phyloP scores from a whole-genome alignment of 2,113 vertebrate species.

The Dasypus novemcinctus region DNA sequence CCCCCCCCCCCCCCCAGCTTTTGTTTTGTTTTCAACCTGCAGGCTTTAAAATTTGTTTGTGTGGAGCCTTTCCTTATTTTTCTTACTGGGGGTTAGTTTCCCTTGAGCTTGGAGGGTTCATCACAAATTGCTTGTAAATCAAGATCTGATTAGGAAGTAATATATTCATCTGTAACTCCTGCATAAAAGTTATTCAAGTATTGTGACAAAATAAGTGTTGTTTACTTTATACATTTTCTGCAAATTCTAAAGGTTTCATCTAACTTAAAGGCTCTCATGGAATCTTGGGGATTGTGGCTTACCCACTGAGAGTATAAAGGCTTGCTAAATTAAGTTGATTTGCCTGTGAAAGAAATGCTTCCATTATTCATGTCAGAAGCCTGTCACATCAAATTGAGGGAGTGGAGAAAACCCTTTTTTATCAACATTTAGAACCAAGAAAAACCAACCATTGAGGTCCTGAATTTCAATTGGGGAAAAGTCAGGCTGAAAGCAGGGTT shows the following conservation, averaged over 20 bases:
- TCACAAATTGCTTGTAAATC: slow-evolving; percentile 84
- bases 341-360: slow-evolving; percentile 98
- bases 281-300: slow-evolving; percentile 96
- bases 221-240: slow-evolving; percentile 89
- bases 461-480: slow-evolving; percentile 96
- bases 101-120: slow-evolving; percentile 67
- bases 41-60: slow-evolving; percentile 61
- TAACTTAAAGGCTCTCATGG: slow-evolving; percentile 94
- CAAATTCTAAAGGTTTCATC: slow-evolving; percentile 93
- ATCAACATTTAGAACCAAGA: slow-evolving; percentile 97
- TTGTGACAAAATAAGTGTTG: slow-evolving; percentile 88
- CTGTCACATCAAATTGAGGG: slow-evolving; percentile 99
- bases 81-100: slow-evolving; percentile 43
- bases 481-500: slow-evolving; percentile 95
- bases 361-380: slow-evolving; percentile 99
- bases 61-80: slow-evolving; percentile 63
- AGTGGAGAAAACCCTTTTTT: slow-evolving; percentile 97
- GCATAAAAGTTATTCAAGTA: slow-evolving; percentile 87
- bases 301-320: slow-evolving; percentile 94
- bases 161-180: slow-evolving; percentile 85
- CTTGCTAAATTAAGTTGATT: slow-evolving; percentile 99
- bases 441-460: slow-evolving; percentile 94
- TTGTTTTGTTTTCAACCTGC: slow-evolving; percentile 54
- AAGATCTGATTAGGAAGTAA: slow-evolving; percentile 86
- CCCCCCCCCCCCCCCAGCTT: neutral